Base-by-base conservation (phyloP, 2,888 invertebrate genomes). In the Tachina lurida region DNA sequence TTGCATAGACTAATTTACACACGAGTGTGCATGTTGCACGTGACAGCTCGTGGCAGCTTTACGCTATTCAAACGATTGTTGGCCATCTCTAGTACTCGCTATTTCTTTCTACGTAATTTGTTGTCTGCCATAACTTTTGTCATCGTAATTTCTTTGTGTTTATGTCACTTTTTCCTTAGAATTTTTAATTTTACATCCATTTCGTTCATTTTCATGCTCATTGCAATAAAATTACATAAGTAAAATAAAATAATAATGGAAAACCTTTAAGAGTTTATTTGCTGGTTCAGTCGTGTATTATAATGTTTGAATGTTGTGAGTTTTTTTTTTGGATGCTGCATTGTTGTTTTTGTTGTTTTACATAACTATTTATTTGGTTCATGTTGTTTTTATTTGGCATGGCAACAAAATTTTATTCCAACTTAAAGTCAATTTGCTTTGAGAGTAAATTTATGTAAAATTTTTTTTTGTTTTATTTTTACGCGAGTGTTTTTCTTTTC, bases 341-440 rank as follows among this genome's bases (percentile, higher is more conserved):
- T 54, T 31, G 19, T n/a, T 76, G 31, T 41, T 58, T 49, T n/a
- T 70, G 60, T 43, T 67, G 15, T 70, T 70, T 56, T 67, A 31
- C 31, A 31, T 31, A 71, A 79, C 70, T 56, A 71, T 63, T 71
- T 47, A 54, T 45, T 47, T 54, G 62, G 31, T 60, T 47, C 17
- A 47, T 63, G 75, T 68, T 75, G 41, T 47, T 45, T 10, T 43
- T 82, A 74, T 76, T 31, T 83, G 71, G 56, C 56, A 75, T 75
- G 78, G 70, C 65, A 85, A 79, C 82, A 83, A 79, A 12, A 76
- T 78, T 78, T 71, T 58, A 82, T 82, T 86, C 78, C 39, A 74
- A 78, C 58, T 71, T 67, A 62, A 79, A 79, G 79, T 82, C 75
- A 76, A 83, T 80, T 83, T 73, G 67, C 58, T 79, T 68, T 47